Percentiles rank a stretch among this genome's conserved stretches.
Evolutionary conservation across 2,888 invertebrate species (phyloP).

Genomic region (Calliopum simillimum): DNA sequence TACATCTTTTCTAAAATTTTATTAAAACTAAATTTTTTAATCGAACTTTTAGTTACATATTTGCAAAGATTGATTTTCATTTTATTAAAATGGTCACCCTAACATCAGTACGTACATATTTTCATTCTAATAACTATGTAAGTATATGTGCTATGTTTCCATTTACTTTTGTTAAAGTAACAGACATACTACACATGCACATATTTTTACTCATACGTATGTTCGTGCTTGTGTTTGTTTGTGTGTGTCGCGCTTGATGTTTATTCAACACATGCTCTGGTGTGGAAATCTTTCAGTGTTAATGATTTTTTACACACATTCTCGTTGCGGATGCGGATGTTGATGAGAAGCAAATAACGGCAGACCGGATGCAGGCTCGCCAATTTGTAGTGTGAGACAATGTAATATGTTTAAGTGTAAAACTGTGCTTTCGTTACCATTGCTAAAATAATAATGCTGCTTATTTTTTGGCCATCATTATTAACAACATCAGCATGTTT

Average conservation of each 20-base stretch:
- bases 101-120: no score
- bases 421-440: conserved; percentile 42
- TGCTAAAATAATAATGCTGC: conserved; percentile 42
- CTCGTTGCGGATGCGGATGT: not conserved
- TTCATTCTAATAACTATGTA: no score
- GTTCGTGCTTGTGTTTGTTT: not conserved
- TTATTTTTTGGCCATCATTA: conserved; percentile 39
- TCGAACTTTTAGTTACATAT: no score
- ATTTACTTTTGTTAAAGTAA: no score
- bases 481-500: conserved; percentile 35
- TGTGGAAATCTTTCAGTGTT: conserved; percentile 52
- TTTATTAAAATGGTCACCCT: no score
- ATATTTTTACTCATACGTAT: not conserved
- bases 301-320: conserved; percentile 61
- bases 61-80: no score
- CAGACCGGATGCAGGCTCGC: not conserved
- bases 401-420: conserved; percentile 40
- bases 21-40: no score
- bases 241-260: conserved; percentile 12
- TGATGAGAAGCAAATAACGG: not conserved
- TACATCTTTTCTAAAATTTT: no score
- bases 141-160: no score
- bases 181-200: conserved; percentile 17
- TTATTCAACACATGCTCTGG: conserved; percentile 37
- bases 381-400: not conserved